Percentiles rank a stretch among this genome's conserved stretches.
Evolutionary conservation across 2,888 invertebrate genomes (phyloP).

Genomic region (Athetis lepigone): DNA sequence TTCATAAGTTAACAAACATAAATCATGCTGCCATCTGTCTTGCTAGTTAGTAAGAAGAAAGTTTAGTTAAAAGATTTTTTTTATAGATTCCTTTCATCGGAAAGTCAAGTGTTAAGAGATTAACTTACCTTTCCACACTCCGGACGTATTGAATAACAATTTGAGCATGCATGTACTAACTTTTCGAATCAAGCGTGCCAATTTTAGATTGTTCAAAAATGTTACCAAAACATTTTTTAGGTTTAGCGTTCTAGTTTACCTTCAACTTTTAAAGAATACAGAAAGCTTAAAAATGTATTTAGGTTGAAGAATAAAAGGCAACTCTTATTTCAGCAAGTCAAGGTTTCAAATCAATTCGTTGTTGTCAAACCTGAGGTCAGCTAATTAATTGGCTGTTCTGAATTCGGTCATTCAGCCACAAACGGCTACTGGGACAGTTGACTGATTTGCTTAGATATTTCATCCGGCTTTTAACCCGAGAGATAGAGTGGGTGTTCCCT

Average conservation of each 20-base stretch:
- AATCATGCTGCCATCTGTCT: slow-evolving; percentile 22
- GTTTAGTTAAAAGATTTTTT: slow-evolving; percentile 4
- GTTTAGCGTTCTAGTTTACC: not conserved
- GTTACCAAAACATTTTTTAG: not conserved
- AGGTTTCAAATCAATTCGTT: slow-evolving; percentile 18
- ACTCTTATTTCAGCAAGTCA: not conserved
- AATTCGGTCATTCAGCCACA: slow-evolving; percentile 1
- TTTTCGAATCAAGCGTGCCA: not conserved
- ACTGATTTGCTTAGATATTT: not conserved
- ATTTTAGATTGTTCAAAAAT: not conserved
- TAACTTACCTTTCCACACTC: not conserved
- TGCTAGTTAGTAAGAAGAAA: slow-evolving; percentile 17
- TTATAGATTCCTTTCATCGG: not conserved
- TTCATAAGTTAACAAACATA: slow-evolving; percentile 34
- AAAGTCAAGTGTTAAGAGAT: no score
- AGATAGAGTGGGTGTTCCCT: no score
- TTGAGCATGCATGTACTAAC: no score
- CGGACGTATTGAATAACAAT: no score
- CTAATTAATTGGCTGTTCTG: slow-evolving; percentile 14
- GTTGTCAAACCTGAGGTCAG: slow-evolving; percentile 12
- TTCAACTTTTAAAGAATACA: no score
- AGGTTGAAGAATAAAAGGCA: not conserved
- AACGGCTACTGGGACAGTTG: not conserved
- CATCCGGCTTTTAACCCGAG: not conserved
- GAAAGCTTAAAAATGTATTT: not conserved